Base-by-base conservation (phyloP, 2,888 invertebrate species). In the Diarsia mendica region DNA sequence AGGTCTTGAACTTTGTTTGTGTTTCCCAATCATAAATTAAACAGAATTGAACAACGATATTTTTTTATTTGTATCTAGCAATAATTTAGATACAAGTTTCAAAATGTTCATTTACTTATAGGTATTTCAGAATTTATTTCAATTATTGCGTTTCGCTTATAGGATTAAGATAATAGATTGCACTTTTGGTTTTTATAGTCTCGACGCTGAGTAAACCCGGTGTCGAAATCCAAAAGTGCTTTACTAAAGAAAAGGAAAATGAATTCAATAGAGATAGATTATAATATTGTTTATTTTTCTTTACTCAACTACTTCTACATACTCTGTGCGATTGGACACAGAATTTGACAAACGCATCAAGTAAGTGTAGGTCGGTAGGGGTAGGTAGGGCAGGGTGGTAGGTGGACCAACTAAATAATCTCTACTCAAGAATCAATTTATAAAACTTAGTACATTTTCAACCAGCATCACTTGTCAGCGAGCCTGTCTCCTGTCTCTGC, bases 1-100 rank as follows among this genome's bases (percentile, higher is more conserved):
- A 53, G 66, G 71, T 80, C 75, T 28, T 58, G 84, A 76, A 67
- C 81, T 80, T 53, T 23, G 6, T 13, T 20, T 6, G 15, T 49
- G 28, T 80, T 84, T 69, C 76, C 13, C 51, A 76, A 84, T 80
- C n/a, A 15, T 0, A 44, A 44, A 23, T 44, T n/a, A 8, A 8
- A 63, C 3, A n/a, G 44, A n/a, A 44, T 44, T 44, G 13, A 28
- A 28, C 79, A 64, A 55, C 28, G 5, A 23, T 1, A 44, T 20
- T 23, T 33, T 15, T 63, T 51, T 28, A 20, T 33, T 55, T 33
- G 6, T 55, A 53, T 63, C 63, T 44, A 15, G 28, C 20, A 77
- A 71, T 65, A 28, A 28, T 28, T 28, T 28, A 28, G 28, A 2
- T 28, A 28, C 28, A 28, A 28, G 28, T 28, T 28, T 28, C 28